Evolutionary conservation across 2,113 vertebrate genomes (phyloP), one percentile per base, ranked within the genome.

Genomic region (Cyprinodon variegatus): DNA sequence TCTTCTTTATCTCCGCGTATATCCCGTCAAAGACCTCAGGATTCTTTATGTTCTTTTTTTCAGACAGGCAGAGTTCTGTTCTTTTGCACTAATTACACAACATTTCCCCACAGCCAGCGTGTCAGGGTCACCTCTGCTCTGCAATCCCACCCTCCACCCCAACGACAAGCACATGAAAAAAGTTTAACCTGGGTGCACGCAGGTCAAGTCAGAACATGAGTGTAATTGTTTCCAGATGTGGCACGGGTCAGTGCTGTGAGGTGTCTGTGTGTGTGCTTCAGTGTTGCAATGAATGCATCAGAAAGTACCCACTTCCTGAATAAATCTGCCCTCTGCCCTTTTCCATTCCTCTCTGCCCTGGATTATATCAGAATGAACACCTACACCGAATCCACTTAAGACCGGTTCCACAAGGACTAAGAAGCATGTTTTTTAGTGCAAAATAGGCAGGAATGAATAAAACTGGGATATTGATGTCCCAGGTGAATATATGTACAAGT

Each of bases 191-290:
- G 94, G 50, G 96, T 94, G 96, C 95, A 93, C 92, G 95, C 95
- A 93, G 96, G 97, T 98, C 97, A 97, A 93, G 95, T 96, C 96
- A 97, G n/a, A 91, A 98, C 96, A 90, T 87, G 94, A 92, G 89
- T 91, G 88, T 96, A 97, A 98, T 97, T 96, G 95, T 96, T 97
- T 96, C 96, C 97, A 99, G 97, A 97, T 95, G 95, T 93, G 95
- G 93, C 94, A 85, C 91, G 94, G 94, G 96, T 89, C 91, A 73
- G 37, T n/a, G 82, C 82, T 90, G 86, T 85, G 91, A 89, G 86
- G 81, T 89, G 86, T 87, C 59, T 87, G 75, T 81, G 86, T 79
- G 78, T 78, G 82, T 65, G 82, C 15, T 78, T 79, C 60, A 72
- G 50, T 83, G 86, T 95, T 93, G 84, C 94, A 95, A 95, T 94